Evolutionary conservation across 2,797 vertebrate species (phyloP).

Genomic region (Girardinus metallicus): DNA sequence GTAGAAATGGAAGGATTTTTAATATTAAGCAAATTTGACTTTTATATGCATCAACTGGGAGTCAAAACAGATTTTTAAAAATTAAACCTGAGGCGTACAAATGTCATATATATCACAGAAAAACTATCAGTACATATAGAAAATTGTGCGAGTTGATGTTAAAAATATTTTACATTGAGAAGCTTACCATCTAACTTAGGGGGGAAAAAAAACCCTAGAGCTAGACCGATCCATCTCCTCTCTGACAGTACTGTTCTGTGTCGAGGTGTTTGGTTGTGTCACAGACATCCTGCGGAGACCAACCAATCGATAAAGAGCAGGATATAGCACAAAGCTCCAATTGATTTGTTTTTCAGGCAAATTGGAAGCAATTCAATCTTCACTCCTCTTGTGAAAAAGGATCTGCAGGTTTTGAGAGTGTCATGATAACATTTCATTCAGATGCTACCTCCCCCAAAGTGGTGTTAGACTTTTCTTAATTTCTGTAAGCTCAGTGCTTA

Average conservation of each 20-base stretch:
- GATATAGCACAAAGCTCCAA: slow-evolving; percentile 43
- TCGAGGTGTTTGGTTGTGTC: slow-evolving; percentile 45
- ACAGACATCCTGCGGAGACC: slow-evolving; percentile 40
- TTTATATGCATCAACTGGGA: not conserved
- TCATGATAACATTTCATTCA: slow-evolving; percentile 5
- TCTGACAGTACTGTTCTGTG: slow-evolving; percentile 49
- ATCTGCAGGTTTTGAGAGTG: not conserved
- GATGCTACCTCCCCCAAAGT: not conserved
- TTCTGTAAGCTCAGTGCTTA: not conserved
- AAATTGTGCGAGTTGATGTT: not conserved
- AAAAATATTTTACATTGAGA: not conserved
- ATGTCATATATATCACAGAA: not conserved
- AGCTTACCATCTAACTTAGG: not conserved
- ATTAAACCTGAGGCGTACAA: not conserved
- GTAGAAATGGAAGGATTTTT: not conserved
- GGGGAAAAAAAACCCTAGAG: not conserved
- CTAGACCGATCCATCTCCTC: slow-evolving; percentile 37
- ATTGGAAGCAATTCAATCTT: slow-evolving; percentile 51
- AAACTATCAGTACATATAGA: not conserved
- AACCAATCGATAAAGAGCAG: slow-evolving; percentile 54
- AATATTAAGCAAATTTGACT: not conserved
- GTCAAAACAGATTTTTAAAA: not conserved
- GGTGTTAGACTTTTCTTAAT: not conserved
- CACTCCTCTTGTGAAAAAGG: slow-evolving; percentile 19
- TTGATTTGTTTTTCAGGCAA: slow-evolving; percentile 49